Percentiles rank a stretch among this genome's conserved stretches.
Conservation (phyloP, 2,113 vertebrate genomes). For the Labrus mixtus region DNA sequence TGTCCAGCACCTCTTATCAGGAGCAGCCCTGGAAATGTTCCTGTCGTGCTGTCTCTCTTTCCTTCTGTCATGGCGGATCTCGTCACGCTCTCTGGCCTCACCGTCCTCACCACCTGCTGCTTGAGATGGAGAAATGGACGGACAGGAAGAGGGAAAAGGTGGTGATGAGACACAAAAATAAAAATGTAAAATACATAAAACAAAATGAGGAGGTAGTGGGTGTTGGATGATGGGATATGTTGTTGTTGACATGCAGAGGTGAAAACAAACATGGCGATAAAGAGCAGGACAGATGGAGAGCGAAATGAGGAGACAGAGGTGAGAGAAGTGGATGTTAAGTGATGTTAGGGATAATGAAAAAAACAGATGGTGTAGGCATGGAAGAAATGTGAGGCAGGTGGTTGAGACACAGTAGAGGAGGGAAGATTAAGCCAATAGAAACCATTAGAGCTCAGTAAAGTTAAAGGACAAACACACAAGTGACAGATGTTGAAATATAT, state of each 20-base stretch:
- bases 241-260: not conserved
- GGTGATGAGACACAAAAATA: constrained; percentile 3
- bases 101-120: constrained; percentile 86
- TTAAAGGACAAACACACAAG: not conserved
- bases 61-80: constrained; percentile 93
- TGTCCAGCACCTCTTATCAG: constrained; percentile 92
- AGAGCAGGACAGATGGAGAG: not conserved
- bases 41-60: constrained; percentile 96
- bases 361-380: not conserved
- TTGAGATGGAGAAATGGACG: not conserved
- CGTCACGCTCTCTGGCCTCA: constrained; percentile 94
- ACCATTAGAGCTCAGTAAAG: not conserved
- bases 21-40: constrained; percentile 95
- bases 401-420: not conserved
- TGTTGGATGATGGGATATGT: constrained; percentile 3
- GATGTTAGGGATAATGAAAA: not conserved
- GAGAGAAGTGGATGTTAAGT: not conserved
- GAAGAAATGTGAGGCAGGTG: not conserved
- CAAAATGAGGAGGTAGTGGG: not conserved
- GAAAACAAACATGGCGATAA: not conserved
- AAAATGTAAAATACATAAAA: not conserved
- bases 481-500: not conserved
- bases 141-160: not conserved
- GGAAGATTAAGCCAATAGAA: not conserved
- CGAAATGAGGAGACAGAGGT: not conserved